A percentile compares a stretch with the other conserved stretches of the same genome.
These are phyloP conservation scores for Paradoxurus hermaphroditus DNA, from an alignment of 2,113 vertebrate genomes.

Conservation along the genomic window DNA sequence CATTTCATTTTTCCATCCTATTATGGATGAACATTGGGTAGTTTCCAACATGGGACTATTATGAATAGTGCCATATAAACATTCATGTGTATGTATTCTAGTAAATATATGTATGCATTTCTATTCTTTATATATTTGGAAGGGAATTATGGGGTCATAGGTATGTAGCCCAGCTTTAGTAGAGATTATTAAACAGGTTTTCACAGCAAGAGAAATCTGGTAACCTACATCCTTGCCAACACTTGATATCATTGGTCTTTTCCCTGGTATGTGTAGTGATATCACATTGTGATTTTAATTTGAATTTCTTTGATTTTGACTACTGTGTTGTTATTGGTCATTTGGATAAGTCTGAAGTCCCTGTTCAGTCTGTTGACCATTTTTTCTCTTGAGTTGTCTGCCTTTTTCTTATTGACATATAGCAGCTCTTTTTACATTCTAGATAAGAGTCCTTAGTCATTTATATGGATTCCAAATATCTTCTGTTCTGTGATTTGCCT, in stretches of 20 bases:
- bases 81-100: background rate
- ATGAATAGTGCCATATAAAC: background rate
- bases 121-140: background rate
- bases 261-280: background rate
- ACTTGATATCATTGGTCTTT: background rate
- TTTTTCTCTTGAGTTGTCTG: constrained; percentile 1
- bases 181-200: background rate
- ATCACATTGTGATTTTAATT: background rate
- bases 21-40: background rate
- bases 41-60: background rate
- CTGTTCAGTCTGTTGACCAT: background rate
- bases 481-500: background rate
- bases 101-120: background rate
- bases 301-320: background rate
- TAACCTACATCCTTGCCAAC: background rate
- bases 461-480: background rate
- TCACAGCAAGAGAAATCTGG: background rate
- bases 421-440: background rate
- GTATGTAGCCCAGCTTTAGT: background rate
- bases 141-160: background rate
- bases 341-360: background rate
- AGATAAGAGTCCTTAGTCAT: background rate
- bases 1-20: background rate
- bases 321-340: background rate
- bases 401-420: background rate